Evolutionary conservation across 1,140 invertebrate genomes (phyloP), one percentile per base, ranked within the genome.

Genomic region (Calephelis virginiensis): DNA sequence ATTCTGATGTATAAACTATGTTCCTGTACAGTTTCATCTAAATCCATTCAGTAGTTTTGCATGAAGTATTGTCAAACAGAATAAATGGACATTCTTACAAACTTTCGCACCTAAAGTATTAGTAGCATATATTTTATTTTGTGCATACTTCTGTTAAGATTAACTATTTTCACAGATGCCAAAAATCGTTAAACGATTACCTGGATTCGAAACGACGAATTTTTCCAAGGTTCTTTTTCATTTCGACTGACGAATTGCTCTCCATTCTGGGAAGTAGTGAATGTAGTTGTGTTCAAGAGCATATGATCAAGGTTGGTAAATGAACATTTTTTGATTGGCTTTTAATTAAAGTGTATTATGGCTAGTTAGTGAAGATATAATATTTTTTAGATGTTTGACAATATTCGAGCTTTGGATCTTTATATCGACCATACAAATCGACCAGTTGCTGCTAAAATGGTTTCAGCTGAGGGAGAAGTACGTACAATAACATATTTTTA

Each of bases 191-290:
- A 50, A 97, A 96, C 75, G 96, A 98, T 77, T 98, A 98, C 87
- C 91, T 98, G 61, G 96, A 97, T 80, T 94, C 94, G 0, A 98
- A 98, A 89, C 91, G 97, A 69, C 94, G 95, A 68, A 93, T 96
- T 63, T 98, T 98, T 82, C 96, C 97, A 43, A 86, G 97, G 74
- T 98, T 98, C 89, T 98, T 96, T 91, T 98, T 98, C 83, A 96
- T 98, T 72, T 98, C 97, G 8, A 97, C 98, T 68, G 97, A 98
- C 81, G 97, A 98, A 88, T 83, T 98, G 64, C 92, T 98, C 10
- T 96, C 95, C 45, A 97, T 98, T 74, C 92, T 98, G n/a, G 97
- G 97, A 38, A 97, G 95, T 77, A 96, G 94, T 74, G 94, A 96
- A 68, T 94, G 95, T 14, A 92, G 91, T 61, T 95, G 94, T 80